Percentiles rank a stretch among this genome's conserved stretches.
phyloP scores from a whole-genome alignment of 2,113 vertebrate species.

The Atractosteus spatula region DNA sequence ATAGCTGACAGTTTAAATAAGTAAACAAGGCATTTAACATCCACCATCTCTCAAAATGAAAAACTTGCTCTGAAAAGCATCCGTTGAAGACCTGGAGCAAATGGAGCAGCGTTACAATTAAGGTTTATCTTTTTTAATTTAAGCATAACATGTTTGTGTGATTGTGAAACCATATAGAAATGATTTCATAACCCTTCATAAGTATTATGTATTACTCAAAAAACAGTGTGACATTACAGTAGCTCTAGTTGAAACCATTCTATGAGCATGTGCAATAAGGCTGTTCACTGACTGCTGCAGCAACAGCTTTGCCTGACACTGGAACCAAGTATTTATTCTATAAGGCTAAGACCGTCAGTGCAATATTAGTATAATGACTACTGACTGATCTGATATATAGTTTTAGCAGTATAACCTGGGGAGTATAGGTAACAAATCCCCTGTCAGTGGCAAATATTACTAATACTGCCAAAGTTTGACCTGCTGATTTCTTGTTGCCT shows the following conservation, averaged over 20 bases:
- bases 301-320: slow-evolving; percentile 46
- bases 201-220: slow-evolving; percentile 26
- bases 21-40: neutral
- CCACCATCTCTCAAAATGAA: slow-evolving; percentile 1
- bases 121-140: neutral
- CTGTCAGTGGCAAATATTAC: slow-evolving; percentile 28
- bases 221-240: slow-evolving; percentile 44
- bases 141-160: slow-evolving; percentile 1
- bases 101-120: neutral
- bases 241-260: slow-evolving; percentile 37
- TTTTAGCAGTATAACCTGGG: slow-evolving; percentile 18
- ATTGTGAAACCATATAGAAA: slow-evolving; percentile 3
- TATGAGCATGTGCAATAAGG: slow-evolving; percentile 68
- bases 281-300: slow-evolving; percentile 49
- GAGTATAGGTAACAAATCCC: slow-evolving; percentile 28
- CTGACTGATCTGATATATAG: slow-evolving; percentile 31
- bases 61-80: neutral
- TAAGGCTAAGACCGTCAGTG: slow-evolving; percentile 42
- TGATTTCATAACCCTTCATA: slow-evolving; percentile 31
- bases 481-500: slow-evolving; percentile 47
- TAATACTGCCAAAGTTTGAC: slow-evolving; percentile 68
- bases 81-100: neutral
- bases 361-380: slow-evolving; percentile 40
- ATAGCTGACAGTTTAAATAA: neutral
- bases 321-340: slow-evolving; percentile 36